These are phyloP conservation scores for Punctoribates punctum DNA, from an alignment of 2,888 invertebrate genomes.

Conservation along the genomic window DNA sequence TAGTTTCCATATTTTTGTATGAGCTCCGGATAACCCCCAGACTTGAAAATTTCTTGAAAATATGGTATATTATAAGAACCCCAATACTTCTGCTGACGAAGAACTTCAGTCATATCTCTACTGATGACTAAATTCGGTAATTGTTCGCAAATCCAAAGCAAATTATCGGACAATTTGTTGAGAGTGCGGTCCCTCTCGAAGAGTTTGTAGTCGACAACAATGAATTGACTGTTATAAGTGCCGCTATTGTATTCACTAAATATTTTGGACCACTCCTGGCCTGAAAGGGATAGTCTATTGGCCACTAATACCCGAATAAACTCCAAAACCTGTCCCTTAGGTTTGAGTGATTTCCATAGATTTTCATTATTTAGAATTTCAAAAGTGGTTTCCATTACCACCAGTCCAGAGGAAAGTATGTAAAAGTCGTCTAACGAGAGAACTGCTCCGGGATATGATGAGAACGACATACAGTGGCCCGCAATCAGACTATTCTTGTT, in stretches of 20 bases:
- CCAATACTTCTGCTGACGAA: constrained; percentile 66
- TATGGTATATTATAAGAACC: constrained; percentile 68
- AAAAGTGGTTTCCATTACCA: constrained; percentile 39
- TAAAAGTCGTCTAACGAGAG: constrained; percentile 53
- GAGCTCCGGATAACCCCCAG: constrained; percentile 62
- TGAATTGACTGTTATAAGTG: constrained; percentile 55
- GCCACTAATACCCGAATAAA: constrained; percentile 53
- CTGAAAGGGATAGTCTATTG: constrained; percentile 52
- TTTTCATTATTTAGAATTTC: not conserved
- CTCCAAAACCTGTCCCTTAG: constrained; percentile 51
- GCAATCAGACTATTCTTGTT: not conserved
- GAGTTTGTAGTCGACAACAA: constrained; percentile 53
- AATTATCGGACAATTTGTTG: constrained; percentile 48
- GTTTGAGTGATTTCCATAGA: not conserved
- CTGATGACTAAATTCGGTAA: constrained; percentile 54
- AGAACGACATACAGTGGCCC: constrained; percentile 3
- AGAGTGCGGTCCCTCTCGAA: constrained; percentile 51
- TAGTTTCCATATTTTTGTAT: constrained; percentile 59
- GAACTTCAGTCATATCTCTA: constrained; percentile 53
- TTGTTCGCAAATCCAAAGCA: constrained; percentile 73
- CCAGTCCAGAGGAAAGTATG: constrained; percentile 50
- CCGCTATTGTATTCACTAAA: constrained; percentile 52
- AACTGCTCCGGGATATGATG: constrained; percentile 46
- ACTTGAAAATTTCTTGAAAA: constrained; percentile 63
- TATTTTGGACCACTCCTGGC: constrained; percentile 51